Evolutionary conservation across 2,797 vertebrate species (phyloP).

Genomic region (Aulostomus chinensis): DNA sequence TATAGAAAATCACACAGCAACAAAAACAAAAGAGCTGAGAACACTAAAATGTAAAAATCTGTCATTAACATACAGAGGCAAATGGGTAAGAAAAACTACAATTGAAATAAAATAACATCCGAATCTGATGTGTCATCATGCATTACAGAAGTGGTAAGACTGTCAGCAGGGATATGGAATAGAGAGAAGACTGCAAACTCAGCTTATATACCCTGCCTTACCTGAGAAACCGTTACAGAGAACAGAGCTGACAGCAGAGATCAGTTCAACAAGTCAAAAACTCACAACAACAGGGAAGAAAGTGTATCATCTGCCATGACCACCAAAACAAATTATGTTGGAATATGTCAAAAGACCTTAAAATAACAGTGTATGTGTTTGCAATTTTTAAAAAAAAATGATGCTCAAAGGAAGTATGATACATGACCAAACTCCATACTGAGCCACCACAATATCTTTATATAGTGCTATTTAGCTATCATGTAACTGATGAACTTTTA

Average conservation of each 20-base stretch:
- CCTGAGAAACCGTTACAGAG: constrained; percentile 23
- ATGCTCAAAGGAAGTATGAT: background rate
- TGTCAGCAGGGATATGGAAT: background rate
- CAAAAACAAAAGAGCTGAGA: background rate
- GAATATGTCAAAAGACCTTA: background rate
- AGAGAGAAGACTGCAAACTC: constrained; percentile 25
- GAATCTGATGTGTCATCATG: constrained; percentile 1
- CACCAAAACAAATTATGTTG: background rate
- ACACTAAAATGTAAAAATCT: background rate
- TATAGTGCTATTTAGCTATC: no score
- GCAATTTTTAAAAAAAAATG: constrained; percentile 7
- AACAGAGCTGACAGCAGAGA: constrained; percentile 53
- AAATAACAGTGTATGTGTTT: constrained; percentile 8
- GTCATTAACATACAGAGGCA: background rate
- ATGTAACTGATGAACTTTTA: background rate
- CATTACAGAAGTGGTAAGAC: constrained; percentile 15
- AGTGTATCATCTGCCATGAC: background rate
- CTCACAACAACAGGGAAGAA: constrained; percentile 5
- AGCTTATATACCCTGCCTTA: constrained; percentile 27
- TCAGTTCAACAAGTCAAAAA: constrained; percentile 36
- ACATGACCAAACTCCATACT: no score
- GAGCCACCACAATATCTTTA: no score
- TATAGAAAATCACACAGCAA: background rate
- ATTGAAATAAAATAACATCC: fast-evolving
- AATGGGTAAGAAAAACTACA: background rate